phyloP scores from a whole-genome alignment of 2,113 vertebrate species.

The Clinocottus analis region DNA sequence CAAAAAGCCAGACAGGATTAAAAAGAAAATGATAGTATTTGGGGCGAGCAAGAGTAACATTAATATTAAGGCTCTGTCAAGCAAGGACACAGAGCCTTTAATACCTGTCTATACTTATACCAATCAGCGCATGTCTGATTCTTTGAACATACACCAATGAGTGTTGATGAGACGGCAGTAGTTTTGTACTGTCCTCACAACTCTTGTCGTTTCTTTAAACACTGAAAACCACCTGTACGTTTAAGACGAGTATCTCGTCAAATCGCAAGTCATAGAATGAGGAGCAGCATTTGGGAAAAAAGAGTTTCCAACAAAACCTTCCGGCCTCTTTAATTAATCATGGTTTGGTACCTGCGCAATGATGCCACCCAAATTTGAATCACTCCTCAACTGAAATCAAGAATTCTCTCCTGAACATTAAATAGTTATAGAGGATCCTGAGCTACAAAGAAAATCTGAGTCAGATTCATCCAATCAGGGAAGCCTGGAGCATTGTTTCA shows the following conservation, averaged over 20 bases:
- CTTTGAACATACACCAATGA: slow-evolving; percentile 27
- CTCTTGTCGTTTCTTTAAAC: not conserved
- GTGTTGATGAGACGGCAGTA: slow-evolving; percentile 1
- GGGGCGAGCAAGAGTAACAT: slow-evolving; percentile 33
- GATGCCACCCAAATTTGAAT: not conserved
- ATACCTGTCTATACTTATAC: slow-evolving; percentile 31
- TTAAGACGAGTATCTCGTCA: not conserved
- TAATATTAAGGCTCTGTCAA: slow-evolving; percentile 49
- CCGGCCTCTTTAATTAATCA: not conserved
- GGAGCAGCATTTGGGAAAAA: not conserved
- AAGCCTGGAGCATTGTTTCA: slow-evolving; percentile 29
- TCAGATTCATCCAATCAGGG: slow-evolving; percentile 39
- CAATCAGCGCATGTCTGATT: slow-evolving; percentile 19
- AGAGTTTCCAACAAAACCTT: not conserved
- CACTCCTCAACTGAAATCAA: not conserved
- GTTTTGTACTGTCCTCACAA: not conserved
- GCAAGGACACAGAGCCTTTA: slow-evolving; percentile 46
- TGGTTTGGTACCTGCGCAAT: not conserved
- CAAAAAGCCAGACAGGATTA: slow-evolving; percentile 71
- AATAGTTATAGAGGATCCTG: slow-evolving; percentile 20
- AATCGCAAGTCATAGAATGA: not conserved
- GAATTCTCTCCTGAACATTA: not conserved
- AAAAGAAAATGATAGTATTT: slow-evolving; percentile 55
- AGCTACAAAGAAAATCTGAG: slow-evolving; percentile 33
- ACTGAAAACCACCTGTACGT: not conserved